Percentiles rank a stretch among this genome's conserved stretches.
These are phyloP conservation scores for Eupithecia insigniata DNA, from an alignment of 2,888 invertebrate species.

Conservation along the genomic window DNA sequence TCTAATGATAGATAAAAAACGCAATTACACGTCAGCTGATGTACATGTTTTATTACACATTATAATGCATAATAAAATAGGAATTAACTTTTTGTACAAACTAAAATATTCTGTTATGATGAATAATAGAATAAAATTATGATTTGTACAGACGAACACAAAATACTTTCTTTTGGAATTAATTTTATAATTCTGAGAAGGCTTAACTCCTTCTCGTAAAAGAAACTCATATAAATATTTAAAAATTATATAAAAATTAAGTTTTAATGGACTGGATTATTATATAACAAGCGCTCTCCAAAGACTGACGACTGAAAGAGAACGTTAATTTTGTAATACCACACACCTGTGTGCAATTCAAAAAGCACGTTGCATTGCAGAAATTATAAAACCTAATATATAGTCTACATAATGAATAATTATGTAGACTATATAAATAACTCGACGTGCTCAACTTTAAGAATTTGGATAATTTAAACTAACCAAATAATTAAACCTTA, in stretches of 20 bases:
- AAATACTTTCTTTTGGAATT: constrained; percentile 29
- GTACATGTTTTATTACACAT: constrained; percentile 58
- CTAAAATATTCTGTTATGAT: constrained; percentile 58
- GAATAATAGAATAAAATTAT: constrained; percentile 61
- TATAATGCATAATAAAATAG: constrained; percentile 65
- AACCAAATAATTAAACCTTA: background rate
- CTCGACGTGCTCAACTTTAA: background rate
- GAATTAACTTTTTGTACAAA: constrained; percentile 58
- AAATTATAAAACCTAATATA: background rate
- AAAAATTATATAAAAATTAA: background rate
- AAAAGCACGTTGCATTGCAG: background rate
- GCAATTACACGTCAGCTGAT: constrained; percentile 68
- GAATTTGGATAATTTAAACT: background rate
- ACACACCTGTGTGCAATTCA: background rate
- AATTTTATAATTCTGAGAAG: background rate
- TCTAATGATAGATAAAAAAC: constrained; percentile 60
- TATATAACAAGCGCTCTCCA: background rate
- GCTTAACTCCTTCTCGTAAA: too few relatives aligned
- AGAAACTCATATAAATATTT: too few relatives aligned
- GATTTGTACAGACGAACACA: constrained; percentile 52
- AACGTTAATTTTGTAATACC: background rate
- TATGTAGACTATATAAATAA: too few relatives aligned
- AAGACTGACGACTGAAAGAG: background rate
- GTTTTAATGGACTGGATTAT: background rate
- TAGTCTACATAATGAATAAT: background rate